A percentile compares a stretch with the other conserved stretches of the same genome.
phyloP scores from a whole-genome alignment of 2,888 invertebrate genomes.

The Agonopterix subpropinquella region DNA sequence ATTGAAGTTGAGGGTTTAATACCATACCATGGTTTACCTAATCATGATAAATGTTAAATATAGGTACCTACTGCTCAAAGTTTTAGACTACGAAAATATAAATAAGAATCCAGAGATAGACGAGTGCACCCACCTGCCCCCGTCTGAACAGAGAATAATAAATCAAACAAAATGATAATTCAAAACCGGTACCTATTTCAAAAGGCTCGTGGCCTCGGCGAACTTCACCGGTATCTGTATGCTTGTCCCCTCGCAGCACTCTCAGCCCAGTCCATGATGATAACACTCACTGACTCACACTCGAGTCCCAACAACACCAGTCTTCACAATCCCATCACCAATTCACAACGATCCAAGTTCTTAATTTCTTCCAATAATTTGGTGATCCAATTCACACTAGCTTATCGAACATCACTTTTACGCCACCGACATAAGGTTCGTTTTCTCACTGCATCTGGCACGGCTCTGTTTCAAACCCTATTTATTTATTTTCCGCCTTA shows the following conservation, averaged over 20 bases:
- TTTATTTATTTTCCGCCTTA: conserved; percentile 71
- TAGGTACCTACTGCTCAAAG: no score
- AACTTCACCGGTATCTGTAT: conserved; percentile 51
- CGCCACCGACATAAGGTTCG: conserved; percentile 38
- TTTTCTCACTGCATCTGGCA: conserved; percentile 34
- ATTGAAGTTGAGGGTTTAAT: no score
- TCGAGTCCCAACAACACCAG: conserved; percentile 18
- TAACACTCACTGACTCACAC: conserved; percentile 19
- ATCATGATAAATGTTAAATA: no score
- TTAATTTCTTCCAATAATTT: conserved; percentile 45
- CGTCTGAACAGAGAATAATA: conserved; percentile 42
- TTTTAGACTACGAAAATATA: background rate
- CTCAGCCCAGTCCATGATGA: conserved; percentile 63
- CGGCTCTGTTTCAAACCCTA: conserved; percentile 58
- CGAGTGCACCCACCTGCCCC: conserved; percentile 42
- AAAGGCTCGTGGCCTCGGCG: conserved; percentile 62
- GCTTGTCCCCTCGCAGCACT: conserved; percentile 51
- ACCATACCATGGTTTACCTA: no score
- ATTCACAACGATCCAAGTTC: conserved; percentile 34
- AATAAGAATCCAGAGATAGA: background rate
- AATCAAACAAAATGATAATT: conserved; percentile 72
- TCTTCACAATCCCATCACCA: conserved; percentile 33
- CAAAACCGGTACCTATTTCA: conserved; percentile 73
- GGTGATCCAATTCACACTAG: conserved; percentile 28
- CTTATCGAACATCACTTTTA: conserved; percentile 41